Conservation (phyloP, 2,113 vertebrate genomes). For the Chaetorhynchus papuensis region DNA sequence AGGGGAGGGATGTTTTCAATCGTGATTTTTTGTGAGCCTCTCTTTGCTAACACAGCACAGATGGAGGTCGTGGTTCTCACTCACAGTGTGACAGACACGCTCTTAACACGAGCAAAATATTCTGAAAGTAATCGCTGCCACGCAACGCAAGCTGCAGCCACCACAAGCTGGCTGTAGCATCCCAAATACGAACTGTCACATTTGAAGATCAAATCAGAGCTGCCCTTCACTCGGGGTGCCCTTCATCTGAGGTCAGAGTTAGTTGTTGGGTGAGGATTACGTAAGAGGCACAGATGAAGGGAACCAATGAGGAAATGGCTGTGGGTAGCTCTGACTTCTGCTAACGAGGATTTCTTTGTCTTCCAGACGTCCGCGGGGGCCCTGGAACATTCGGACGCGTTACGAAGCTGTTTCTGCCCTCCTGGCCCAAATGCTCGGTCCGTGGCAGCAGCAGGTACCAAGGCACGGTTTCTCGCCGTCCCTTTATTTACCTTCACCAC, state of each 20-base stretch:
- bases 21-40: neutral
- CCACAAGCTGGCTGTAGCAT: neutral
- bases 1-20: neutral
- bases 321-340: neutral
- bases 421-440: neutral
- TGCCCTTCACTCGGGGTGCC: neutral
- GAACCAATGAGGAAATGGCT: neutral
- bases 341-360: neutral
- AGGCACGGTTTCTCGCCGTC: neutral
- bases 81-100: neutral
- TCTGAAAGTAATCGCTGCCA: neutral
- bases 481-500: neutral
- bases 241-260: neutral
- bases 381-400: neutral
- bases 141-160: neutral
- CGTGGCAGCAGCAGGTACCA: neutral
- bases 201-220: neutral
- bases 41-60: neutral
- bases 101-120: neutral
- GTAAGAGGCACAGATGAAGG: neutral
- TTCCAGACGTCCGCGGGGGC: neutral
- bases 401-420: neutral
- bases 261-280: neutral
- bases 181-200: neutral
- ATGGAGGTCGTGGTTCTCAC: constrained; percentile 2